Percentiles rank a stretch among this genome's conserved stretches.
Conservation (phyloP, 2,888 invertebrate genomes). For the Hemistola chrysoprasaria region DNA sequence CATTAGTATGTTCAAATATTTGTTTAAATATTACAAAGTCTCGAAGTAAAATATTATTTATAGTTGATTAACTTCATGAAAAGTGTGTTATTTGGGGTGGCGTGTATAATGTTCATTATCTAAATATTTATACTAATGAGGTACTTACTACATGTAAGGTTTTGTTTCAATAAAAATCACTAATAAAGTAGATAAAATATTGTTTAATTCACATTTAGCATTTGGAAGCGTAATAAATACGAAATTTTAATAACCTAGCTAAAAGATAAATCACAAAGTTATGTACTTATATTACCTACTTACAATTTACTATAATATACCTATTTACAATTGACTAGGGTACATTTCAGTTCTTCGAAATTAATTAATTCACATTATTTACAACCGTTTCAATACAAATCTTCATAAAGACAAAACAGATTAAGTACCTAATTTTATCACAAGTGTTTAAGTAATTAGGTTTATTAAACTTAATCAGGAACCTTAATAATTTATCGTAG, state of each 20-base stretch:
- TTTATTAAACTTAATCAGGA: slow-evolving; percentile 58
- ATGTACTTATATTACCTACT: slow-evolving; percentile 65
- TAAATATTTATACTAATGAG: too few species aligned
- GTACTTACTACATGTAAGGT: too few species aligned
- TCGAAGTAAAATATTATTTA: too few species aligned
- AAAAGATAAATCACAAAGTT: slow-evolving; percentile 79
- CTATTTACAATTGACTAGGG: slow-evolving; percentile 82
- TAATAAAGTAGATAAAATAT: slow-evolving; percentile 72
- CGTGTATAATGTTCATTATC: too few species aligned
- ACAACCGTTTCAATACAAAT: slow-evolving; percentile 51
- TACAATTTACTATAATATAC: slow-evolving; percentile 51
- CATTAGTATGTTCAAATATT: too few species aligned
- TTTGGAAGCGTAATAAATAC: slow-evolving; percentile 82
- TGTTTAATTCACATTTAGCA: slow-evolving; percentile 79
- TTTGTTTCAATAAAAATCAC: slow-evolving; percentile 47
- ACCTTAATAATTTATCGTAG: slow-evolving; percentile 63
- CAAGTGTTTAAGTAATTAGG: slow-evolving; percentile 51
- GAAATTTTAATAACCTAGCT: slow-evolving; percentile 73
- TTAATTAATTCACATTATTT: slow-evolving; percentile 52
- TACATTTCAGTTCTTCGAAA: slow-evolving; percentile 80
- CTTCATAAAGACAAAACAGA: slow-evolving; percentile 40
- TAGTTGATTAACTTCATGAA: slow-evolving; percentile 9
- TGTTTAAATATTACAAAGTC: too few species aligned
- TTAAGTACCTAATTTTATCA: slow-evolving; percentile 77
- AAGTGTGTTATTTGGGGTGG: neutral